Conservation (phyloP, 2,113 vertebrate genomes). For the Spea bombifrons region DNA sequence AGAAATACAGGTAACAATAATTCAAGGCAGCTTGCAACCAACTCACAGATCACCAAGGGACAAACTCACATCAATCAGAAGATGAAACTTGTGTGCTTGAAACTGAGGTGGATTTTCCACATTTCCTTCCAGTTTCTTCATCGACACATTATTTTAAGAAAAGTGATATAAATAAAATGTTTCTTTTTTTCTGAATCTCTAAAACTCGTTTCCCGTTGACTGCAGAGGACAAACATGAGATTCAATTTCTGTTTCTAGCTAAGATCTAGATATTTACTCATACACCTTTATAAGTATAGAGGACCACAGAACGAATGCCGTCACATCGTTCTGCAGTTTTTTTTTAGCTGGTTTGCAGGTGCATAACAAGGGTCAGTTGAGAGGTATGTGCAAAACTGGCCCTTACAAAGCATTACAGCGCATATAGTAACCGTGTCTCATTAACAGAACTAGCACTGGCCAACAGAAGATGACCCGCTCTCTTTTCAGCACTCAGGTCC, state of each 20-base stretch:
- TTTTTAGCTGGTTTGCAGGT: slow-evolving; percentile 24
- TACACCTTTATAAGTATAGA: slow-evolving; percentile 11
- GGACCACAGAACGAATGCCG: slow-evolving; percentile 18
- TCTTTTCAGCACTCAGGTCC: slow-evolving; percentile 15
- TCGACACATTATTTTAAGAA: slow-evolving; percentile 24
- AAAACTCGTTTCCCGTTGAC: slow-evolving; percentile 2
- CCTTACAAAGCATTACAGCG: slow-evolving; percentile 40
- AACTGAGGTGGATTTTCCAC: slow-evolving; percentile 24
- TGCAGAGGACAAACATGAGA: slow-evolving; percentile 17
- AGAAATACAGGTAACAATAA: slow-evolving; percentile 12
- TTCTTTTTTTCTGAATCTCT: slow-evolving; percentile 13
- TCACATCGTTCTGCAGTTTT: slow-evolving; percentile 25
- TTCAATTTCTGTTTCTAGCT: slow-evolving; percentile 2
- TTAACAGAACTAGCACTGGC: slow-evolving; percentile 23
- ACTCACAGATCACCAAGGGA: slow-evolving; percentile 8
- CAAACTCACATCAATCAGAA: slow-evolving; percentile 17
- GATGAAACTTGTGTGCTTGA: neutral
- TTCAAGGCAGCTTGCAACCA: slow-evolving; percentile 18
- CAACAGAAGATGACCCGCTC: slow-evolving; percentile 8
- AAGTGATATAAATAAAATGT: slow-evolving; percentile 9
- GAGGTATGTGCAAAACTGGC: slow-evolving; percentile 46
- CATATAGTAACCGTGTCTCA: slow-evolving; percentile 20
- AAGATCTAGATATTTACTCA: slow-evolving; percentile 9
- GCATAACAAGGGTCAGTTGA: slow-evolving; percentile 39
- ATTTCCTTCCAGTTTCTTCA: slow-evolving; percentile 16